A percentile compares a stretch with the other conserved stretches of the same genome.
Evolutionary conservation across 1,140 invertebrate genomes (phyloP).

Genomic region (Drosophila repleta): DNA sequence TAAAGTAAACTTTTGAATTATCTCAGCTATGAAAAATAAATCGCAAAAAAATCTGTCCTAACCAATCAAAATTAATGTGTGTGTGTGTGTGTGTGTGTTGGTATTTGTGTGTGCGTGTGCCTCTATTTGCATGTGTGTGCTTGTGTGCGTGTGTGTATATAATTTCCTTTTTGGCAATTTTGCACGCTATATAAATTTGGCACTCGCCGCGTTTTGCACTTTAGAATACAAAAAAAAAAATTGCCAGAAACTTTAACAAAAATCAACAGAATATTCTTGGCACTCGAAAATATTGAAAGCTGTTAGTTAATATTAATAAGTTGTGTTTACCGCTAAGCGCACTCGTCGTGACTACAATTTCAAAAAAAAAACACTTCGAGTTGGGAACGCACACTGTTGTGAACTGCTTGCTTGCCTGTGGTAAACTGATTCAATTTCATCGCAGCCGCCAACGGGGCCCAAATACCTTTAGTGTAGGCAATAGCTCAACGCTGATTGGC

Average conservation of each 20-base stretch:
- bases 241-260: conserved; percentile 56
- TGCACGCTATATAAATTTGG: conserved; percentile 55
- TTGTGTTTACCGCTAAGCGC: conserved; percentile 74
- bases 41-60: conserved; percentile 34
- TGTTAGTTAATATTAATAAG: conserved; percentile 29
- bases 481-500: conserved; percentile 51
- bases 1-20: conserved; percentile 35
- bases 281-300: conserved; percentile 15
- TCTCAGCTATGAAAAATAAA: conserved; percentile 27
- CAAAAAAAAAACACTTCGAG: conserved; percentile 32
- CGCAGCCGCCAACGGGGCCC: conserved; percentile 22
- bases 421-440: conserved; percentile 59
- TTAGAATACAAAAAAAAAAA: conserved; percentile 12
- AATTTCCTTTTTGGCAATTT: conserved; percentile 59
- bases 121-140: conserved; percentile 5
- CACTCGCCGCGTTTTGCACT: conserved; percentile 65
- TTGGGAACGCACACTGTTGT: conserved; percentile 19
- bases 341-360: conserved; percentile 59
- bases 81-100: conserved; percentile 7
- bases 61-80: conserved; percentile 28
- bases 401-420: conserved; percentile 51
- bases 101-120: conserved; percentile 13
- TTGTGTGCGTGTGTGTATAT: conserved; percentile 17
- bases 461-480: conserved; percentile 39
- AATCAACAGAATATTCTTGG: conserved; percentile 36